A percentile compares a stretch with the other conserved stretches of the same genome.
phyloP scores from a whole-genome alignment of 2,797 vertebrate genomes.

The Eidolon dupreanum region DNA sequence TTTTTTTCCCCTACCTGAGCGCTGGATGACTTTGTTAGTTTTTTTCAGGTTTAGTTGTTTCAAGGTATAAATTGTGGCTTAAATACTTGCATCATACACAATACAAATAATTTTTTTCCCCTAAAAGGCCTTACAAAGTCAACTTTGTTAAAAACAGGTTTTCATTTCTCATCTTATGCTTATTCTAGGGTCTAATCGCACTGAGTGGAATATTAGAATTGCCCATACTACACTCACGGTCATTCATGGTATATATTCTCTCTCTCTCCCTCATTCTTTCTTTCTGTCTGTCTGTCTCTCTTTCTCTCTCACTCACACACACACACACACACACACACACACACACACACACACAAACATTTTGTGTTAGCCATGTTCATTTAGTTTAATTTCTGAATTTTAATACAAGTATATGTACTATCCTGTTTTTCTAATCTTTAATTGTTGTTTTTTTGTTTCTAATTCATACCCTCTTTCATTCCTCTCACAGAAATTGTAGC shows the following conservation, averaged over 20 bases:
- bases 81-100: neutral
- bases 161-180: neutral
- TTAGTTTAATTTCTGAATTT: constrained; percentile 32
- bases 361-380: neutral
- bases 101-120: neutral
- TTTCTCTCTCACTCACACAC: too few species aligned
- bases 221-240: neutral
- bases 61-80: neutral
- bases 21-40: neutral
- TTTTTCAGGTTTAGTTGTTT: neutral
- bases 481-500: neutral
- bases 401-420: neutral
- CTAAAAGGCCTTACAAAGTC: neutral
- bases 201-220: neutral
- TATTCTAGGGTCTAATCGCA: neutral
- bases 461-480: neutral
- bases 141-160: neutral
- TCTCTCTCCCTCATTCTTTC: neutral
- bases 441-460: neutral
- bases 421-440: neutral
- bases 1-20: neutral
- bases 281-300: neutral
- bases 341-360: neutral
- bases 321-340: neutral
- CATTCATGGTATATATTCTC: neutral